A percentile compares a stretch with the other conserved stretches of the same genome.
Conservation (phyloP, 2,888 invertebrate genomes). For the Ecliptopera silaceata region DNA sequence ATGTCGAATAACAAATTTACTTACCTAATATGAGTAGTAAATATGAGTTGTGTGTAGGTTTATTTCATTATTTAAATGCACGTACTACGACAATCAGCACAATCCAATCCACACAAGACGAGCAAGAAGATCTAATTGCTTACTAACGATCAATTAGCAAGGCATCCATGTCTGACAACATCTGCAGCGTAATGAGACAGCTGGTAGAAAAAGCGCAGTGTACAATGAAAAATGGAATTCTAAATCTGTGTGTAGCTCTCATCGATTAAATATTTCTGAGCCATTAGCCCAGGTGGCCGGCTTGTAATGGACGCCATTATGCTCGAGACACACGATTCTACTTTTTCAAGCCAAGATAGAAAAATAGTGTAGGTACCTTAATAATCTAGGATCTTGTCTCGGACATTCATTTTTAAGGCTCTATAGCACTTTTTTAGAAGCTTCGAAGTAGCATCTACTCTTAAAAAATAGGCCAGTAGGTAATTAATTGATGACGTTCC, state of each 20-base stretch:
- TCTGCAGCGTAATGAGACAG: slow-evolving; percentile 29
- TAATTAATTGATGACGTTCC: too few species aligned
- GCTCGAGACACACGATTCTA: slow-evolving; percentile 8
- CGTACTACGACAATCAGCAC: background rate
- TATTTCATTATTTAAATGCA: too few species aligned
- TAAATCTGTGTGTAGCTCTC: slow-evolving; percentile 63
- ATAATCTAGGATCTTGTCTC: too few species aligned
- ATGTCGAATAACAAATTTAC: too few species aligned
- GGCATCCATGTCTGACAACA: slow-evolving; percentile 25
- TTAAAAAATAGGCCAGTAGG: too few species aligned
- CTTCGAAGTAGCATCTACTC: too few species aligned
- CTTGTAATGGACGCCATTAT: slow-evolving; percentile 78
- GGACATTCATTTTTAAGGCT: too few species aligned
- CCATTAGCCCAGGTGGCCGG: slow-evolving; percentile 78
- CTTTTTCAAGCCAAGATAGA: too few species aligned
- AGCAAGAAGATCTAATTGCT: slow-evolving; percentile 24
- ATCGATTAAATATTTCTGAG: slow-evolving; percentile 80
- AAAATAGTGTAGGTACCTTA: too few species aligned
- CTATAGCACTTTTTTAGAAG: too few species aligned
- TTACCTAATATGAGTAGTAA: too few species aligned
- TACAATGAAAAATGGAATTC: slow-evolving; percentile 58
- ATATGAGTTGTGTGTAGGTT: too few species aligned
- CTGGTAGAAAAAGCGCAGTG: slow-evolving; percentile 26
- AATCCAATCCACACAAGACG: slow-evolving; percentile 14
- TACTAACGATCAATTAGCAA: slow-evolving; percentile 33